phyloP scores from a whole-genome alignment of 2,113 vertebrate species.

The Bubo scandiacus region DNA sequence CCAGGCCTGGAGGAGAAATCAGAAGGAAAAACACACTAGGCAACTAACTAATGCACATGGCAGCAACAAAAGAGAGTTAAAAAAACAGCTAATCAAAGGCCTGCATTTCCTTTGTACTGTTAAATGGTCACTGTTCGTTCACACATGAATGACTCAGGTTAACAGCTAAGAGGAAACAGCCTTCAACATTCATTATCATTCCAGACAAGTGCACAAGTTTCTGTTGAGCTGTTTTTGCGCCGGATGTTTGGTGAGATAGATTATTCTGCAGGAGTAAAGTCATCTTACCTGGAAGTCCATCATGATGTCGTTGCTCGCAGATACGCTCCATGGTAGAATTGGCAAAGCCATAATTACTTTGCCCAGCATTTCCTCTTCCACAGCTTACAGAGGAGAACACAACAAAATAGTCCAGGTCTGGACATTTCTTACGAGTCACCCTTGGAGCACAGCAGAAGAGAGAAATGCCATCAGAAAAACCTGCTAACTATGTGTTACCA shows the following conservation, averaged over 20 bases:
- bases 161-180: background rate
- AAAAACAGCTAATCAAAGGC: background rate
- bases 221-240: background rate
- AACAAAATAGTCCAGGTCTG: slow-evolving; percentile 90
- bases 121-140: background rate
- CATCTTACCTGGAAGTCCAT: slow-evolving; percentile 81
- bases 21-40: background rate
- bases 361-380: slow-evolving; percentile 91
- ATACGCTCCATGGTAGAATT: slow-evolving; percentile 97
- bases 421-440: slow-evolving; percentile 85
- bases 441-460: slow-evolving; percentile 58
- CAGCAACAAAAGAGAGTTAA: background rate
- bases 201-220: background rate
- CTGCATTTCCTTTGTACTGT: background rate
- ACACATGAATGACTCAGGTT: background rate
- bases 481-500: background rate
- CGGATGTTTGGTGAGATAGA: background rate
- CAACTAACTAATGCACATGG: background rate
- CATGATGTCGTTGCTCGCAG: slow-evolving; percentile 85
- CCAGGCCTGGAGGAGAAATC: slow-evolving; percentile 74
- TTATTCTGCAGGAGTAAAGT: background rate
- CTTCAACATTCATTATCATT: background rate
- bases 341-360: slow-evolving; percentile 95
- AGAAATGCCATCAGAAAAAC: background rate
- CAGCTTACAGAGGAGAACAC: slow-evolving; percentile 96